Base-by-base conservation (phyloP, 1,140 invertebrate genomes). In the Cardiocondyla obscurior region DNA sequence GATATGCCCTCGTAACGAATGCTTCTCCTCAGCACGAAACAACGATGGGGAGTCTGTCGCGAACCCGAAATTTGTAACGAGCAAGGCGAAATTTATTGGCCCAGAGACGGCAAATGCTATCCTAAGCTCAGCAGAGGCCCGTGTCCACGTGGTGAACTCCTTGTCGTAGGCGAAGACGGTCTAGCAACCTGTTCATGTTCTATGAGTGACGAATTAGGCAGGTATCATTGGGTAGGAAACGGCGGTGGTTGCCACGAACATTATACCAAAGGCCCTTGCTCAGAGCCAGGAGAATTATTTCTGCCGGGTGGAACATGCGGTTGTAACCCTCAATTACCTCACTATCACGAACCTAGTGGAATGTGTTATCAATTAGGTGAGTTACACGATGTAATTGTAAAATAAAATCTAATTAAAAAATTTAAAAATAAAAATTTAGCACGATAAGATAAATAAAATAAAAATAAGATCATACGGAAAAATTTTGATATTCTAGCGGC, bases 351-450 rank as follows among this genome's bases (percentile, higher is more conserved):
- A 28, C 91, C 93, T 0, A 96, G 95, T 19, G 92, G 94, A 57
- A 95, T 95, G 89, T 98, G 97, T 91, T 97, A 96, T 91, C 96
- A 96, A 91, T 93, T 97, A 89, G 97, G 97, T 97, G 3, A 28
- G 14, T 33, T 22, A 44, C 44, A 42, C 39, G 12, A 55, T 5
- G 12, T 65, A 49, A 33, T 69, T 5, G 10, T 22, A 22, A 19
- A 51, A 69, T 33, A 46, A 2, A 28, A 28, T 2, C 14, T 12
- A 10, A 30, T n/a, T 46, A 8, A 12, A 33, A 70, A 22, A 16
- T 28, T 14, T 51, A 19, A 22, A 65, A 53, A 25, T 22, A n/a
- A 8, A 58, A 58, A 58, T 58, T 7, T 2, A 8, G 19, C 33
- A 3, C 10, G 33, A 58, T 33, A 16, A 30, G 30, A 49, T 53